Evolutionary conservation across 2,797 vertebrate species (phyloP).

Genomic region (Cossypha polioptera): DNA sequence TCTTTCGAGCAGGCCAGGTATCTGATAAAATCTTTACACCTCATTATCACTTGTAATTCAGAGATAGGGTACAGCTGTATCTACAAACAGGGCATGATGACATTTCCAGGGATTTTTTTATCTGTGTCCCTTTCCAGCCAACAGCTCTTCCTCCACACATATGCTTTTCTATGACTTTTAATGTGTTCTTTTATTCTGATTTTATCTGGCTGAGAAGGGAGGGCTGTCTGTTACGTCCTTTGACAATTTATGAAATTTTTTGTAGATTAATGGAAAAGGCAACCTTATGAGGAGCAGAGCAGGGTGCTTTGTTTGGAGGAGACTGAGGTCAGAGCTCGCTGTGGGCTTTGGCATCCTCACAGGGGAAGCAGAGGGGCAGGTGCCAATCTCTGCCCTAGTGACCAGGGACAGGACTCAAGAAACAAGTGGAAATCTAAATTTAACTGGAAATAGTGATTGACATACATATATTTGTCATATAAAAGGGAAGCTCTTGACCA

Average conservation of each 20-base stretch:
- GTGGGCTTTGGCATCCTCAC: not conserved
- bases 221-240: not conserved
- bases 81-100: conserved; percentile 33
- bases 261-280: not conserved
- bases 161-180: not conserved
- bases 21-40: conserved; percentile 79
- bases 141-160: not conserved
- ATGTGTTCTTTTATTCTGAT: not conserved
- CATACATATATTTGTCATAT: not conserved
- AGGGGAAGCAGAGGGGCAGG: not conserved
- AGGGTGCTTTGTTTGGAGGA: not conserved
- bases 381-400: not conserved
- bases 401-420: not conserved
- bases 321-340: not conserved
- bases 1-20: conserved; percentile 47
- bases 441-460: not conserved
- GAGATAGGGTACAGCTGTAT: conserved; percentile 67
- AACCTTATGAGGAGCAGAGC: not conserved
- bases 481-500: not conserved
- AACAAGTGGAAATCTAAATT: not conserved
- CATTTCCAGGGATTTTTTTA: conserved; percentile 43
- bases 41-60: conserved; percentile 71
- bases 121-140: not conserved
- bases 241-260: not conserved
- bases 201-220: not conserved